These are phyloP conservation scores for Neomorphus geoffroyi DNA, from an alignment of 2,797 vertebrate genomes.

Conservation along the genomic window DNA sequence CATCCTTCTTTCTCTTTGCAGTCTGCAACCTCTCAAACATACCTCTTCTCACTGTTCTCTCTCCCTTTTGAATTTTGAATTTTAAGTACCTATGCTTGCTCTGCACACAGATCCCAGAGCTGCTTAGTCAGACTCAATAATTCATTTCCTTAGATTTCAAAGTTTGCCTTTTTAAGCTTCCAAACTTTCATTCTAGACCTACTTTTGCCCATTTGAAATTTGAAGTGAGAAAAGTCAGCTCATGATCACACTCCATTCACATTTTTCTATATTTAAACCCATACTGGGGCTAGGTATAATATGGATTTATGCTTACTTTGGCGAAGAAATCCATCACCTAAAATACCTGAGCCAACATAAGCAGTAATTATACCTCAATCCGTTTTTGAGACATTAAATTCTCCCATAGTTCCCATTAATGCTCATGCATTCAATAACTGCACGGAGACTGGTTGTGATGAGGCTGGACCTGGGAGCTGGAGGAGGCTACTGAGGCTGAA, in stretches of 20 bases:
- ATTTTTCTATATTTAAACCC: neutral
- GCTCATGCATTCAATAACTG: neutral
- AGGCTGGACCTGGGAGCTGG: neutral
- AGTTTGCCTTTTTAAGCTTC: slow-evolving; percentile 26
- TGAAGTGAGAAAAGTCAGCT: neutral
- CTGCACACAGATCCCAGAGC: neutral
- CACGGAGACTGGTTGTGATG: rapidly evolving
- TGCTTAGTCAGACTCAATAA: slow-evolving; percentile 53
- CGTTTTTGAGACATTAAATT: neutral
- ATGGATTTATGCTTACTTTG: neutral
- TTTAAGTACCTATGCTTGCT: slow-evolving; percentile 9
- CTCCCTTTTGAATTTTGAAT: slow-evolving; percentile 46
- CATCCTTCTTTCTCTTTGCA: neutral
- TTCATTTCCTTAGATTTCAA: slow-evolving; percentile 48
- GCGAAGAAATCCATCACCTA: neutral
- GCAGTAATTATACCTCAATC: neutral
- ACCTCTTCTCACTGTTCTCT: neutral
- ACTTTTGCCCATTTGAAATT: slow-evolving; percentile 11
- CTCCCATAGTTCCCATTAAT: neutral
- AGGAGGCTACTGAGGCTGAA: neutral
- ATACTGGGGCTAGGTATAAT: neutral
- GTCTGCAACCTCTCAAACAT: neutral
- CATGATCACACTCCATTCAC: neutral
- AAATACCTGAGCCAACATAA: neutral
- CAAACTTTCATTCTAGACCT: slow-evolving; percentile 13